phyloP scores from a whole-genome alignment of 1,140 invertebrate genomes.

The Andrena cerasifolii region DNA sequence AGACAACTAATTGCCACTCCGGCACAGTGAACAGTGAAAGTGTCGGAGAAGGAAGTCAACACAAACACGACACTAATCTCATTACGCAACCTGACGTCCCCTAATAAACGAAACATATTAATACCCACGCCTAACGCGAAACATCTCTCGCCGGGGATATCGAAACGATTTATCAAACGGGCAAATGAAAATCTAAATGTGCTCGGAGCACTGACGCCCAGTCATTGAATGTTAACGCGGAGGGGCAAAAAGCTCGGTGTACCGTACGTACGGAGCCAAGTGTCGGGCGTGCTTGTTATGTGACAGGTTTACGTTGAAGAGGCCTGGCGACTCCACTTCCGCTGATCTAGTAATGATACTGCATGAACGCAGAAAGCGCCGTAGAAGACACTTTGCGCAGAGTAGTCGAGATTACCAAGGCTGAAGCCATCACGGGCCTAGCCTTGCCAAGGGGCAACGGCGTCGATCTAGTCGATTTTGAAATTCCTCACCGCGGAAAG shows the following conservation, averaged over 20 bases:
- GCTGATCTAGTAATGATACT: constrained; percentile 45
- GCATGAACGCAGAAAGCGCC: neutral
- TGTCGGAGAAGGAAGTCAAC: no score
- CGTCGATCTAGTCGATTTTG: neutral
- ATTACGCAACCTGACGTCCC: no score
- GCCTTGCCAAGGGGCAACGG: constrained; percentile 1
- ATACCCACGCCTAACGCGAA: neutral
- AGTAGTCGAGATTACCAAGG: constrained; percentile 1
- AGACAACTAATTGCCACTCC: no score
- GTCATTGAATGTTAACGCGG: constrained; percentile 17
- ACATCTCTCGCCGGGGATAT: neutral
- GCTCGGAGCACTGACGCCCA: neutral
- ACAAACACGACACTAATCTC: no score
- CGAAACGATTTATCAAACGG: neutral
- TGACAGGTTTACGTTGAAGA: constrained; percentile 24
- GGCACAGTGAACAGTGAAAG: no score
- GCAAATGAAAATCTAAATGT: constrained; percentile 15
- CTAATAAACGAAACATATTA: neutral
- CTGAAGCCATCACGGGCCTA: neutral
- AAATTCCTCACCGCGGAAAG: neutral
- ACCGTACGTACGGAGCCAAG: constrained; percentile 9
- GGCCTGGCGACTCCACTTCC: constrained; percentile 28
- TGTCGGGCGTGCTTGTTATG: constrained; percentile 25
- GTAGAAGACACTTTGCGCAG: constrained; percentile 10
- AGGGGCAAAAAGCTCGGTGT: neutral